A percentile compares a stretch with the other conserved stretches of the same genome.
These are phyloP conservation scores for Scaptodrosophila latifasciaeformis DNA, from an alignment of 2,888 invertebrate species.

Conservation along the genomic window DNA sequence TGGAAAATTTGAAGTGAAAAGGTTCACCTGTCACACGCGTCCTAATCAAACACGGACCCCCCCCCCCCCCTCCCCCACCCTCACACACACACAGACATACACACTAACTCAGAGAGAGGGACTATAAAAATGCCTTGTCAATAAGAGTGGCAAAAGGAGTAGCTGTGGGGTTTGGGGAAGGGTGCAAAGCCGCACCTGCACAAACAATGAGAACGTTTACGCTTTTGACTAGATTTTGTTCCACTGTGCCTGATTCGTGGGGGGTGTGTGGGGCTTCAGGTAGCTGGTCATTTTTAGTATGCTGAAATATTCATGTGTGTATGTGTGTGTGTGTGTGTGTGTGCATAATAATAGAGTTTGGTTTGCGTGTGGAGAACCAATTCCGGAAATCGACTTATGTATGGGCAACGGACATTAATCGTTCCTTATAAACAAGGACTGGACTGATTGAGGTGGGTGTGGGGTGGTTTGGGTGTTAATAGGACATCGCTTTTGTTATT, in stretches of 20 bases:
- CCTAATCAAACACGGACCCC: slow-evolving; percentile 14
- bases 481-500: neutral
- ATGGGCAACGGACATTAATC: slow-evolving; percentile 47
- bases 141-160: slow-evolving; percentile 10
- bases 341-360: slow-evolving; percentile 28
- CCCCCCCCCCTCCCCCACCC: neutral
- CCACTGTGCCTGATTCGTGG: neutral
- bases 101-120: slow-evolving; percentile 17
- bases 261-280: slow-evolving; percentile 43
- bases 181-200: slow-evolving; percentile 21
- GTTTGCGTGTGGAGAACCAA: slow-evolving; percentile 49
- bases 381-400: slow-evolving; percentile 51
- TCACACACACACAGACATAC: too few relatives aligned
- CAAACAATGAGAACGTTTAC: neutral
- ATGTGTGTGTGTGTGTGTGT: slow-evolving; percentile 14
- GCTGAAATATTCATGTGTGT: slow-evolving; percentile 1
- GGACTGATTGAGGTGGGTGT: slow-evolving; percentile 16
- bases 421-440: slow-evolving; percentile 31
- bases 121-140: slow-evolving; percentile 25
- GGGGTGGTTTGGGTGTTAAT: neutral
- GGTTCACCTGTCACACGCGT: slow-evolving; percentile 32
- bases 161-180: too few relatives aligned
- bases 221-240: neutral
- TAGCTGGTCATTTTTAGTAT: neutral
- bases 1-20: slow-evolving; percentile 39